phyloP scores from a whole-genome alignment of 2,113 vertebrate genomes.

The Platycercus adscitus region DNA sequence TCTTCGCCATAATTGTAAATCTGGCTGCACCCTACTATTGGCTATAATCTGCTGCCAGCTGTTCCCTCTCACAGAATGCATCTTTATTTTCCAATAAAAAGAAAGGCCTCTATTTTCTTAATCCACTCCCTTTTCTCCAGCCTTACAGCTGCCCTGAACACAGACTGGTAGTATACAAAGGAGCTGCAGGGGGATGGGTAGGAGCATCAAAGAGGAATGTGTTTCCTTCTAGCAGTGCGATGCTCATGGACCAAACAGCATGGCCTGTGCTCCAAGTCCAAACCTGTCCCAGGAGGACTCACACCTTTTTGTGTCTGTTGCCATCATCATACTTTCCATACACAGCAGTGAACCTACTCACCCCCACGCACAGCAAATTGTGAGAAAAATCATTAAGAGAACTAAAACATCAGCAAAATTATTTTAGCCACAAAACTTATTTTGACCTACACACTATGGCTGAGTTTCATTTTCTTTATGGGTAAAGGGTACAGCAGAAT shows the following conservation, averaged over 20 bases:
- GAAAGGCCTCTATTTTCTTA: background rate
- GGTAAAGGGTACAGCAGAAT: background rate
- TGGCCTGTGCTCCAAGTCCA: background rate
- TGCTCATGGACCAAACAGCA: background rate
- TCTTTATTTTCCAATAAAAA: background rate
- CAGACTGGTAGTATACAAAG: background rate
- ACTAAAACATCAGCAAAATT: background rate
- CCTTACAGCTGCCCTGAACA: background rate
- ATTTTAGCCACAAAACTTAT: background rate
- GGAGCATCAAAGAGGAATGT: accelerated
- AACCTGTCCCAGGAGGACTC: background rate
- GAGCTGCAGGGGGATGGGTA: background rate
- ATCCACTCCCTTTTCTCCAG: background rate
- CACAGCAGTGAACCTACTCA: background rate
- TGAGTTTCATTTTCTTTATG: background rate
- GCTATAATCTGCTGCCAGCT: background rate
- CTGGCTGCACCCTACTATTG: background rate
- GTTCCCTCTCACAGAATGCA: background rate
- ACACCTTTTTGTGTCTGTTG: background rate
- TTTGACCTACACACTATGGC: background rate
- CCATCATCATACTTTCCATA: background rate
- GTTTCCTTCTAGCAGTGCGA: background rate
- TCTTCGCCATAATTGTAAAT: background rate
- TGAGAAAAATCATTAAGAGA: background rate
- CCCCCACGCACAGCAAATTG: accelerated